Evolutionary conservation across 2,888 invertebrate species (phyloP), one percentile per base, ranked within the genome.

Genomic region (Drosophila mulleri): DNA sequence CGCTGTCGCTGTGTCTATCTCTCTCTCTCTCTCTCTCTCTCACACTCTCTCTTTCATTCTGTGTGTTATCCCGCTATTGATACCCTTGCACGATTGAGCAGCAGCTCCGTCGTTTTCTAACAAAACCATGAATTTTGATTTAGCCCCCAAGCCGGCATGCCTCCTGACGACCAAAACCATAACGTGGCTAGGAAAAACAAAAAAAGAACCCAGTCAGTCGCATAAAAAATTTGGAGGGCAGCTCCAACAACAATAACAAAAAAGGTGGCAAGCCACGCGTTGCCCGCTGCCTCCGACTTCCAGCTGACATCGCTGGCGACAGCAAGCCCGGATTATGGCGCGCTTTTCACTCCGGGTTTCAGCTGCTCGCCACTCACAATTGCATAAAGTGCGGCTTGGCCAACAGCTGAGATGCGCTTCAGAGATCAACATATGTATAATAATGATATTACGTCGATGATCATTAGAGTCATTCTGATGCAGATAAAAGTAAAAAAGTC

Each of bases 71-170:
- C 44, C 52, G 78, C 80, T 89, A 86, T 86, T 84, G 89, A 86
- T 89, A 87, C 78, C 74, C 60, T 42, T 39, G 69, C 70, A 62
- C 75, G 69, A 81, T 81, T 78, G 82, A 81, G 66, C 70, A 67
- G 57, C 64, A 32, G 57, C 76, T 57, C 62, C 69, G 42, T 54
- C 63, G 67, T 53, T 66, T 70, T 69, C 82, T 66, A 76, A 85
- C 80, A 79, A 85, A 88, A 85, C 90, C 91, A 91, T 91, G 91
- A 89, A 91, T 91, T 91, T 91, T 91, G 91, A 91, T 91, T 91
- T 91, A 89, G 81, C 69, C 75, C 75, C 67, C 63, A 58, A 69
- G 65, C 67, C 66, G 26, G 23, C 50, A 18, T 50, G 61, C 52
- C 54, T 35, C 18, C n/a, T 39, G 11, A 16, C n/a, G 26, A 32